Base-by-base conservation (phyloP, 1,140 invertebrate species). In the Aphelinus atriplicis region DNA sequence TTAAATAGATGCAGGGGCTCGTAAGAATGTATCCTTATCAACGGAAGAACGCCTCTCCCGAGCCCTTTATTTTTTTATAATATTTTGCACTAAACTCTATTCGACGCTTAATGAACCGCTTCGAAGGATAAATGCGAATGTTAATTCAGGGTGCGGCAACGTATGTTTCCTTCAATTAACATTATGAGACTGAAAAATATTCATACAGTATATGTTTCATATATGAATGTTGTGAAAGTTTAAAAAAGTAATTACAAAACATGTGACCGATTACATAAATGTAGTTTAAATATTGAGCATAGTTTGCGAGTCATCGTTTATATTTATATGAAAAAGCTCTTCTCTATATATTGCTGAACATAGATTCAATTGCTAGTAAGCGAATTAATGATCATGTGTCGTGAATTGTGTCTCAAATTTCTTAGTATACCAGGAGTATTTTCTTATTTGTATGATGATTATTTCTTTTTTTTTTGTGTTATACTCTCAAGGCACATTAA, bases 391-490 rank as follows among this genome's bases (percentile, higher is more conserved):
- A 71, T 55, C 42, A 45, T 5, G 68, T 75, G 51, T 77, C 57
- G 80, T 78, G 74, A 77, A 77, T 78, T 53, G 76, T 81, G 71
- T 82, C 76, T 73, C 80, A 77, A 78, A 78, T 82, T 82, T 81
- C 79, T 82, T 79, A 81, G 79, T 76, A 76, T 83, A 83, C 77
- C 72, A 80, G 81, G 77, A 84, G 80, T 85, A 85, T 84, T 85
- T 83, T 84, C 82, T 64, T 84, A 83, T 77, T 71, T 79, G 82
- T 83, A 85, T 84, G 83, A 84, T 84, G 76, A 78, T 82, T 65
- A 81, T 72, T 81, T 78, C 78, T 80, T 82, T 81, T 78, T 84
- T 79, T 77, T 76, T 80, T 26, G 26, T 26, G 26, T 26, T 26
- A 26, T 26, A 26, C 26, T 79, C 78, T 73, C 67, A 78, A 79